A percentile compares a stretch with the other conserved stretches of the same genome.
Evolutionary conservation across 2,113 vertebrate species (phyloP).

Genomic region (Nothobranchius kuhntae): DNA sequence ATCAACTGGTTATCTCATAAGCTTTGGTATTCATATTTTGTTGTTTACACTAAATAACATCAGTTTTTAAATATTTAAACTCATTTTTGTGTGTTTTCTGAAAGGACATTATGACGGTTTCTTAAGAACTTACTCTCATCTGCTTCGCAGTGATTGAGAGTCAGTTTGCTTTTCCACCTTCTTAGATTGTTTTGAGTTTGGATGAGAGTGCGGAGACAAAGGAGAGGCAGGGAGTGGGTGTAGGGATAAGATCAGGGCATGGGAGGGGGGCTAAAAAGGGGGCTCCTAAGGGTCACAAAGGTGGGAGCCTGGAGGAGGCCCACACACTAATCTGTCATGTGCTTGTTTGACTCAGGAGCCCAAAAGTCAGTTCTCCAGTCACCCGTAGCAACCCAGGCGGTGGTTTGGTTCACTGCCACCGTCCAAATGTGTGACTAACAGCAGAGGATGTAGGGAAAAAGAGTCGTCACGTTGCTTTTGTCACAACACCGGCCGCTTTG

Average conservation of each 20-base stretch:
- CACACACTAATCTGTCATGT: slow-evolving; percentile 88
- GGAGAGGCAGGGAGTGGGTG: slow-evolving; percentile 30
- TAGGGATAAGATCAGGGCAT: slow-evolving; percentile 49
- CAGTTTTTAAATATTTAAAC: neutral
- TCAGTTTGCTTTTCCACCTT: slow-evolving; percentile 52
- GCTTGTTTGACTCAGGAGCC: slow-evolving; percentile 83
- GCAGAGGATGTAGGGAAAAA: slow-evolving; percentile 35
- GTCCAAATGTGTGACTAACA: slow-evolving; percentile 65
- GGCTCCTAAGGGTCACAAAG: slow-evolving; percentile 81
- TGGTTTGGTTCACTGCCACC: slow-evolving; percentile 79
- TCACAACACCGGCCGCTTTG: slow-evolving; percentile 70
- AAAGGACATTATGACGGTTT: neutral
- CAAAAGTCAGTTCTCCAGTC: slow-evolving; percentile 81
- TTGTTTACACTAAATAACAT: neutral
- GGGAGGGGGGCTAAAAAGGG: slow-evolving; percentile 60
- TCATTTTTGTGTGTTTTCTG: neutral
- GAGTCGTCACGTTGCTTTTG: slow-evolving; percentile 66
- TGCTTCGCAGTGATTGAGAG: slow-evolving; percentile 9
- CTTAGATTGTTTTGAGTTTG: slow-evolving; percentile 56
- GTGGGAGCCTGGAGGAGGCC: slow-evolving; percentile 84
- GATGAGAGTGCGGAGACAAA: slow-evolving; percentile 55
- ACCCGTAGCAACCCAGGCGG: slow-evolving; percentile 82
- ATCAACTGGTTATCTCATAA: slow-evolving; percentile 52
- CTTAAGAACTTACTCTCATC: slow-evolving; percentile 3
- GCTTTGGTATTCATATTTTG: neutral